Base-by-base conservation (phyloP, 2,888 invertebrate species). In the Phaonia tiefii region DNA sequence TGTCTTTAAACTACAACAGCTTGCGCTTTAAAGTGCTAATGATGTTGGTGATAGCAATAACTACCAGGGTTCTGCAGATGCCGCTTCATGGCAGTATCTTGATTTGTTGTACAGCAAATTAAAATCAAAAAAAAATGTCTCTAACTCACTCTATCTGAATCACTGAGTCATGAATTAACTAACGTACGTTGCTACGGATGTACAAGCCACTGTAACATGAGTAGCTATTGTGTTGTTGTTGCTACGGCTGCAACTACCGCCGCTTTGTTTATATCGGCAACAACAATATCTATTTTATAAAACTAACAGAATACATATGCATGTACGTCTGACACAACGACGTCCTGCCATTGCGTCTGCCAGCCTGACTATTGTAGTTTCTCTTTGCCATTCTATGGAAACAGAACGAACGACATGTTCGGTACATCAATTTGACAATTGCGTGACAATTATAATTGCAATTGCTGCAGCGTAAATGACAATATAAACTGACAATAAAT, bases 401-500 rank as follows among this genome's bases (percentile, higher is more conserved):
- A 63, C 63, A 63, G n/a, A 63, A 42, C 39, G 56, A n/a, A 26
- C 26, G 42, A 63, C 60, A 60, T 42, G 17, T 39, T 74, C 65
- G 8, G 44, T 69, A 75, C 78, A 72, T 81, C 78, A 79, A 76
- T 73, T 82, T 84, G 83, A 83, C 84, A 85, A 84, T 82, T 84
- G 84, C 84, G 83, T 85, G 83, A 84, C 84, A 84, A 83, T 83
- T 83, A 83, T 84, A 84, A 84, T 84, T 83, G 77, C 81, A 75
- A 67, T 73, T 56, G 58, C 25, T 49, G 46, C 58, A 60, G 20
- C n/a, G 42, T 5, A 31, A 31, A 8, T 8, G 31, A 8, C 8
- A 31, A 31, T 31, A 31, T 31, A 31, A 31, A 31, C 2, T 13
- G 39, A 39, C 20, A 63, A 63, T 1, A n/a, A n/a, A n/a, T n/a